Base-by-base conservation (phyloP, 2,113 vertebrate genomes). In the Epinephelus moara region DNA sequence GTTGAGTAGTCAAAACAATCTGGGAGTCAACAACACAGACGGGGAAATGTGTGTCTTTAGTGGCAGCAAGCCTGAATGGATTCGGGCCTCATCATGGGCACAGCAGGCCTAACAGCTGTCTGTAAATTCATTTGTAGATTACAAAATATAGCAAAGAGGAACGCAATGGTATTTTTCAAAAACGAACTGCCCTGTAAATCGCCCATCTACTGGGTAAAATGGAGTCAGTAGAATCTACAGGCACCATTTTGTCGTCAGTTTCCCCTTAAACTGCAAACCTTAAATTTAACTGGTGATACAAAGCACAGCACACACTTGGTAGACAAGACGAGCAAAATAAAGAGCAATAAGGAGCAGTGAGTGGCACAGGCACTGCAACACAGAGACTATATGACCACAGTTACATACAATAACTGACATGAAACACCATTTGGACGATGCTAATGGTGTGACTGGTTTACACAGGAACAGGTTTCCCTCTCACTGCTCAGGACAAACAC, bases 1-100 rank as follows among this genome's bases (percentile, higher is more conserved):
- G 94, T 96, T 96, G 98, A 97, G 98, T 97, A 96, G 98, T 99
- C 98, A 98, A 99, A 98, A 98, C 98, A 97, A 99, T 99, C 98
- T 99, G 98, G 97, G 98, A 98, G 97, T 98, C 97, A 98, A 99
- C 97, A 98, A 95, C 97, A 95, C 94, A 96, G 88, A 94, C 68
- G 90, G 90, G 92, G 96, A 97, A 85, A 98, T 95, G 96, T 93
- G 96, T 95, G 89, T 90, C 92, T 96, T 96, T 93, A 90, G 84
- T 90, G 87, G 72, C 77, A 57, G 82, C 71, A 70, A 61, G 82
- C 75, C 69, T 82, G 70, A 50, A 70, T 49, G 18, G 52, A 67
- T 19, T 73, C 13, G 74, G 78, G 70, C 81, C 70, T 85, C 82
- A 64, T 74, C 81, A 53, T 49, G 79, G 80, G 52, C 80, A 86